Percentiles rank a stretch among this genome's conserved stretches.
phyloP scores from a whole-genome alignment of 2,888 invertebrate genomes.

The Aproaerema taeniolella region DNA sequence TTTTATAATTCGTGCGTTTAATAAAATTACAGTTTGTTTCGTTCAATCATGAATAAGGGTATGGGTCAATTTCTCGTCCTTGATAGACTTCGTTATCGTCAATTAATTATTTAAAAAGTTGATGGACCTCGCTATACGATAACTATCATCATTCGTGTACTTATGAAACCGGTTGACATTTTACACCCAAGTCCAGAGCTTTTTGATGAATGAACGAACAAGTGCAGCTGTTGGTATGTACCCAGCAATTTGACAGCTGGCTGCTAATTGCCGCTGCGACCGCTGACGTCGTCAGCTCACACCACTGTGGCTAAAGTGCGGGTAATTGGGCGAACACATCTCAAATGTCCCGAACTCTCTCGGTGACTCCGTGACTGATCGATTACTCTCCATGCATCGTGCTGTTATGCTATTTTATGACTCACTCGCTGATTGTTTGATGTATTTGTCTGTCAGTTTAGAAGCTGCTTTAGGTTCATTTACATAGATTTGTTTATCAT shows the following conservation, averaged over 20 bases:
- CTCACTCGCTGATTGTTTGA: too few relatives aligned
- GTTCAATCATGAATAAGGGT: too few relatives aligned
- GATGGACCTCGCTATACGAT: too few relatives aligned
- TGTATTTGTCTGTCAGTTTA: too few relatives aligned
- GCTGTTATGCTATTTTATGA: conserved; percentile 1
- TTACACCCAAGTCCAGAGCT: background rate
- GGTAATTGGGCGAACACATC: conserved; percentile 2
- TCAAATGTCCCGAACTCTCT: background rate
- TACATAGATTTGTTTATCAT: too few relatives aligned
- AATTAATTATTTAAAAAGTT: too few relatives aligned
- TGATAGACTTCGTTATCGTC: too few relatives aligned
- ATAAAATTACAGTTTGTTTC: background rate
- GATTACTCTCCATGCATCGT: conserved; percentile 16
- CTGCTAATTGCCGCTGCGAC: conserved; percentile 22
- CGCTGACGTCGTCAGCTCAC: conserved; percentile 5
- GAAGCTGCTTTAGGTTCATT: too few relatives aligned
- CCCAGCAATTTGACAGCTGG: conserved; percentile 24
- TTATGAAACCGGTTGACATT: background rate
- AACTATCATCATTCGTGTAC: background rate
- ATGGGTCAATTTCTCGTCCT: too few relatives aligned
- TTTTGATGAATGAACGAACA: conserved; percentile 5
- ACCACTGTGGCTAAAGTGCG: background rate
- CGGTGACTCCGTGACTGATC: conserved; percentile 19
- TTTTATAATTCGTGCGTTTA: background rate
- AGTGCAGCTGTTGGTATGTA: conserved; percentile 16